Evolutionary conservation across 2,113 vertebrate species (phyloP).

Genomic region (Lipophrys pholis): DNA sequence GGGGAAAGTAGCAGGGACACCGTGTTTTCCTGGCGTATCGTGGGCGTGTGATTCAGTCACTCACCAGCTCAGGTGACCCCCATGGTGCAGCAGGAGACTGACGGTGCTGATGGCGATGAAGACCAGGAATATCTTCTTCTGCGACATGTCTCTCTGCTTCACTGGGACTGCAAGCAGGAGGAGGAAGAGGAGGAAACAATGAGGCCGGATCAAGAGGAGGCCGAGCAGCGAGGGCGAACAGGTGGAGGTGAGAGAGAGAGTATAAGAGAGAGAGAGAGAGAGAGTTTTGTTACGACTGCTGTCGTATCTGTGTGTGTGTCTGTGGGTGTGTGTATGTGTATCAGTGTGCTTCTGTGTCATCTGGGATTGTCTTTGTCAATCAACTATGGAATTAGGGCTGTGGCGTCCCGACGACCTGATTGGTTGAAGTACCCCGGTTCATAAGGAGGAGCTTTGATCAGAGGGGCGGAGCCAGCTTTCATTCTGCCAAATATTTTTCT

Average conservation of each 20-base stretch:
- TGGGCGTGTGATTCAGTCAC: conserved; percentile 47
- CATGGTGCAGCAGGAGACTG: conserved; percentile 87
- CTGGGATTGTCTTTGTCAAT: too few relatives aligned
- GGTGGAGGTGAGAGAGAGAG: neutral
- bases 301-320: too few relatives aligned
- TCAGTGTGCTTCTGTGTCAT: too few relatives aligned
- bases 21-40: conserved; percentile 4
- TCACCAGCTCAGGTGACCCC: conserved; percentile 87
- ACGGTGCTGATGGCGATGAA: conserved; percentile 83
- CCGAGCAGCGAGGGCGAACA: neutral
- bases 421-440: too few relatives aligned
- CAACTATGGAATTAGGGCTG: too few relatives aligned
- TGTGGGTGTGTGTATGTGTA: too few relatives aligned
- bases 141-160: conserved; percentile 76
- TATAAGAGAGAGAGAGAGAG: neutral
- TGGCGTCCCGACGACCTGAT: too few relatives aligned
- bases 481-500: too few relatives aligned
- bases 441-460: too few relatives aligned
- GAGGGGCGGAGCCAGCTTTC: too few relatives aligned
- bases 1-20: neutral
- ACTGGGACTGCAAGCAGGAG: conserved; percentile 49
- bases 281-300: too few relatives aligned
- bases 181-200: conserved; percentile 1
- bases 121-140: conserved; percentile 85
- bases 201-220: neutral